Evolutionary conservation across 2,888 invertebrate genomes (phyloP), one percentile per base, ranked within the genome.

Genomic region (Drosophila kuntzei): DNA sequence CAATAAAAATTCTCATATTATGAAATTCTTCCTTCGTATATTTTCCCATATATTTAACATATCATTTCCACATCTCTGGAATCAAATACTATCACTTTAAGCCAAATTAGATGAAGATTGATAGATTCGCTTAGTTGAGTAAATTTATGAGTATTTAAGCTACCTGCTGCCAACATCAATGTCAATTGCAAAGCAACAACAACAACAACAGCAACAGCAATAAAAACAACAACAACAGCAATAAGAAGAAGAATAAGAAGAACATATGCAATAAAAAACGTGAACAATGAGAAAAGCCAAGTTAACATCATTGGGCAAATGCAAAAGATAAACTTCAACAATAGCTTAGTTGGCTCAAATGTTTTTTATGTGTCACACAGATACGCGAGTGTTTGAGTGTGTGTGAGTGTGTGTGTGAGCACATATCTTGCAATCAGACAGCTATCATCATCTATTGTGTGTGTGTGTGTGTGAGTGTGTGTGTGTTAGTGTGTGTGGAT

Each of bases 271-370:
- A 70, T 58, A 58, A 47, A 20, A 46, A 57, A 25, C 58, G 36
- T 51, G 43, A 47, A 49, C 34, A 39, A 63, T 47, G 64, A 63
- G 59, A 74, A 63, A 62, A 71, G 63, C 62, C 62, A 61, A 57
- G 80, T 61, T 71, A 57, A 70, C 83, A 77, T 74, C 80, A 77
- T 80, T 86, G 83, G 81, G 66, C 70, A 80, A 82, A 80, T 77
- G 84, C 74, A 67, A 71, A 81, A 82, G 81, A 82, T 86, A 80
- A 86, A 87, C 84, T 87, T 82, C 70, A 82, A 82, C 82, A 87
- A 80, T 74, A 53, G 82, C 82, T 82, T 83, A 87, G 81, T 78
- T 55, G 81, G 82, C 78, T 83, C 80, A 78, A 74, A 80, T 66
- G 73, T 69, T 71, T 76, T 71, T 74, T 86, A 59, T 86, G 46